These are phyloP conservation scores for Eulemur mongoz DNA, from an alignment of 2,797 vertebrate species.

Conservation along the genomic window DNA sequence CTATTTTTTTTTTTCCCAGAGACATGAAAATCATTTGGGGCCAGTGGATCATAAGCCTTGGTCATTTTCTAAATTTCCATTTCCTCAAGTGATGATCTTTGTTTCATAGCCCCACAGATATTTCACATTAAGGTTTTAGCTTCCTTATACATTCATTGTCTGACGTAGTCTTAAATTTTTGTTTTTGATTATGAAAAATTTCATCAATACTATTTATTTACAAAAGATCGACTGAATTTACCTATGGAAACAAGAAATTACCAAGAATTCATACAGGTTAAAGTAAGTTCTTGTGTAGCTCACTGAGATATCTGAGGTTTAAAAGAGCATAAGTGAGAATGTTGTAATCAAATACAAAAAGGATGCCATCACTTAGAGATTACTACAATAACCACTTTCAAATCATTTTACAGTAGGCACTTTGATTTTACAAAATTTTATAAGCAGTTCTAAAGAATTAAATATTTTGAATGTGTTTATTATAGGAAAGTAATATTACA, in stretches of 20 bases:
- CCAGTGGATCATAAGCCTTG: slow-evolving; percentile 32
- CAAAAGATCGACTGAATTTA: slow-evolving; percentile 41
- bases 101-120: slow-evolving; percentile 19
- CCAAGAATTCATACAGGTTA: slow-evolving; percentile 24
- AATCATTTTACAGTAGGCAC: neutral
- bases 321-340: neutral
- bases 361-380: slow-evolving; percentile 1
- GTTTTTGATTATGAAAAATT: slow-evolving; percentile 41
- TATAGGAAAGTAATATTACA: slow-evolving; percentile 33
- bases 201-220: slow-evolving; percentile 33
- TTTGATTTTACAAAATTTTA: slow-evolving; percentile 32
- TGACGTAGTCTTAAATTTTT: neutral
- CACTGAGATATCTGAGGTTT: slow-evolving; percentile 18
- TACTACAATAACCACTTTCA: neutral
- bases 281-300: slow-evolving; percentile 27
- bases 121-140: slow-evolving; percentile 21
- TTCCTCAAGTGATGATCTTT: slow-evolving; percentile 5
- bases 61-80: slow-evolving; percentile 55
- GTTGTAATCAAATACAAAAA: slow-evolving; percentile 36
- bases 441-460: slow-evolving; percentile 39
- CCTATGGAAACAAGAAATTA: slow-evolving; percentile 33
- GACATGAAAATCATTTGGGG: slow-evolving; percentile 32
- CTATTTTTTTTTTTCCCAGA: neutral
- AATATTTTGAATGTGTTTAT: slow-evolving; percentile 1
- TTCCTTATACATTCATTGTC: neutral